Percentiles rank a stretch among this genome's conserved stretches.
Evolutionary conservation across 2,113 vertebrate species (phyloP).

Genomic region (Craseonycteris thonglongyai): DNA sequence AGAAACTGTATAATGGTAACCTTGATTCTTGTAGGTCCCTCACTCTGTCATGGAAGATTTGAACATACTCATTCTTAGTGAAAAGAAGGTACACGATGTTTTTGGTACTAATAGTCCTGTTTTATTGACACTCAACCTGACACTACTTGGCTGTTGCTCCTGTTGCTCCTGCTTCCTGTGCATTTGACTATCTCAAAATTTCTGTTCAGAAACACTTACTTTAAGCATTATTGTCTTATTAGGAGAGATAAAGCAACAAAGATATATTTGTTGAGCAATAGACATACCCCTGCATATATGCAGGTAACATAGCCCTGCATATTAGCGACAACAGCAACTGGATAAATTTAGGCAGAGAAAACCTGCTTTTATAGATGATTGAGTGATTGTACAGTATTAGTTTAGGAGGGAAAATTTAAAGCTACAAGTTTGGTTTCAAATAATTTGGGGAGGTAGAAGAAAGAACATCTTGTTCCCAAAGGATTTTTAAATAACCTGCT

Average conservation of each 20-base stretch:
- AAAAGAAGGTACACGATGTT: neutral
- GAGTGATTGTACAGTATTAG: neutral
- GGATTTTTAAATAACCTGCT: neutral
- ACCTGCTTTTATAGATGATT: neutral
- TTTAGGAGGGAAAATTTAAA: neutral
- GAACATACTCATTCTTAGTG: neutral
- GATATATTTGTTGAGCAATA: neutral
- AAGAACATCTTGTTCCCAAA: neutral
- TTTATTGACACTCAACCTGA: neutral
- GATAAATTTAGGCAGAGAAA: neutral
- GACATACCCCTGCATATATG: neutral
- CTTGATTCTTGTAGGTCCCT: neutral
- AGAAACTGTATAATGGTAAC: neutral
- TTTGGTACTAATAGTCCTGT: neutral
- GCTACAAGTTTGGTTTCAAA: neutral
- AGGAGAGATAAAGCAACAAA: neutral
- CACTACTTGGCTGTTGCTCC: rapidly evolving
- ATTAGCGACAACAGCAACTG: neutral
- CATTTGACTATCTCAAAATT: neutral
- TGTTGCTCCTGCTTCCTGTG: neutral
- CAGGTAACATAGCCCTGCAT: neutral
- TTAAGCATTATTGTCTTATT: neutral
- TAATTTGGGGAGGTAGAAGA: neutral
- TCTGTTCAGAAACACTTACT: neutral
- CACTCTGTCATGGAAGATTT: neutral